phyloP scores from a whole-genome alignment of 2,888 invertebrate species.

The Aleiodes testaceus region DNA sequence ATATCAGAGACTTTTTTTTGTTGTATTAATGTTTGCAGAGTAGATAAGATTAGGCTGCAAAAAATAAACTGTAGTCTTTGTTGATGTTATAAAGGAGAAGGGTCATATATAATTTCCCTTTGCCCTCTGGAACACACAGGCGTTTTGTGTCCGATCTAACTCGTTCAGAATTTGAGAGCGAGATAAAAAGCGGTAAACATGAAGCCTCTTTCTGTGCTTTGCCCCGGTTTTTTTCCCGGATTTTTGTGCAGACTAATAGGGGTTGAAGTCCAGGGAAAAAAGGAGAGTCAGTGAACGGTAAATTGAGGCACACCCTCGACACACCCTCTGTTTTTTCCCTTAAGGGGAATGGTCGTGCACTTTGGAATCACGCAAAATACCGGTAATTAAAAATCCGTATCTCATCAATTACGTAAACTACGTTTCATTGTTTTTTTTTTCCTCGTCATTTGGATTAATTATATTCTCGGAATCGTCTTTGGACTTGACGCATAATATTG shows the following conservation, averaged over 20 bases:
- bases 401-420: constrained; percentile 5
- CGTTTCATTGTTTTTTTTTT: neutral
- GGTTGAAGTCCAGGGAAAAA: constrained; percentile 13
- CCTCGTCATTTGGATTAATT: constrained; percentile 21
- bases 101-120: constrained; percentile 25
- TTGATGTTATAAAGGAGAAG: constrained; percentile 1
- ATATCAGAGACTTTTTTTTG: neutral
- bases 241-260: constrained; percentile 7
- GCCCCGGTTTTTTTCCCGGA: neutral
- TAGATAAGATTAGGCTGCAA: constrained; percentile 30
- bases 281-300: neutral
- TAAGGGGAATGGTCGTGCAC: constrained; percentile 3
- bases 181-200: constrained; percentile 10
- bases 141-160: constrained; percentile 29
- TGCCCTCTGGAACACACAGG: constrained; percentile 21
- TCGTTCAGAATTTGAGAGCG: constrained; percentile 9
- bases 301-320: constrained; percentile 14
- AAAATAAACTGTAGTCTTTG: constrained; percentile 33
- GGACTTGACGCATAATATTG: neutral
- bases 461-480: neutral
- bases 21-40: constrained; percentile 6
- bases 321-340: neutral
- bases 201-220: neutral
- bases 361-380: neutral
- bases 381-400: constrained; percentile 11